These are phyloP conservation scores for Elaphurus davidianus DNA, from an alignment of 2,113 vertebrate species.

Conservation along the genomic window DNA sequence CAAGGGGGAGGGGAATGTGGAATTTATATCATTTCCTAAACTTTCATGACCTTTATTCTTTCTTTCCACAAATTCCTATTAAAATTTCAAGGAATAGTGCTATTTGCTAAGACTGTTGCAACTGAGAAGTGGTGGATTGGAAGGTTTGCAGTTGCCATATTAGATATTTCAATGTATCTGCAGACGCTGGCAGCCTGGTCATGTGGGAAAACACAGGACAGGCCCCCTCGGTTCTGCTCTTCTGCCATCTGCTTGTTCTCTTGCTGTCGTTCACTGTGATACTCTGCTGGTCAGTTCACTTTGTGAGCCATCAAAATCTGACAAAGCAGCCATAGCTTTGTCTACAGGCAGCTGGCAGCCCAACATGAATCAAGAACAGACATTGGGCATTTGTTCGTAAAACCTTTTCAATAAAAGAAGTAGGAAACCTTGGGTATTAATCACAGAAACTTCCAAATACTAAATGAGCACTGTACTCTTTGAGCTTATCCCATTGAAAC, in stretches of 20 bases:
- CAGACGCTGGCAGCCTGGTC: not conserved
- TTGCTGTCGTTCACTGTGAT: not conserved
- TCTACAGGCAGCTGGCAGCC: not conserved
- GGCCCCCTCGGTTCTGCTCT: not conserved
- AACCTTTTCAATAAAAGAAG: slow-evolving; percentile 8
- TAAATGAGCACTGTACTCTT: not conserved
- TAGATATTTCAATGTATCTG: not conserved
- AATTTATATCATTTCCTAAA: slow-evolving; percentile 3
- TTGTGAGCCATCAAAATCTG: slow-evolving; percentile 4
- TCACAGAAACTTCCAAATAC: not conserved
- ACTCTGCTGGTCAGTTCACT: not conserved
- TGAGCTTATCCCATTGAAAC: not conserved
- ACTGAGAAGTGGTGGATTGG: not conserved
- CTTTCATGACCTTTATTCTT: not conserved
- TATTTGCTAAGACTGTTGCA: not conserved
- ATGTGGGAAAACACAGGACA: not conserved
- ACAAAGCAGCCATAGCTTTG: not conserved
- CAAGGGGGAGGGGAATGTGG: not conserved
- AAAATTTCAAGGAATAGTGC: not conserved
- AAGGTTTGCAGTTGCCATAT: not conserved
- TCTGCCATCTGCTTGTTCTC: not conserved
- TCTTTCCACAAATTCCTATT: not conserved
- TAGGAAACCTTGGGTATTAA: not conserved
- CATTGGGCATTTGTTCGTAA: not conserved
- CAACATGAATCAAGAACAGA: not conserved